Conservation (phyloP, 2,888 invertebrate species). For the Cryptophagus acutangulus region DNA sequence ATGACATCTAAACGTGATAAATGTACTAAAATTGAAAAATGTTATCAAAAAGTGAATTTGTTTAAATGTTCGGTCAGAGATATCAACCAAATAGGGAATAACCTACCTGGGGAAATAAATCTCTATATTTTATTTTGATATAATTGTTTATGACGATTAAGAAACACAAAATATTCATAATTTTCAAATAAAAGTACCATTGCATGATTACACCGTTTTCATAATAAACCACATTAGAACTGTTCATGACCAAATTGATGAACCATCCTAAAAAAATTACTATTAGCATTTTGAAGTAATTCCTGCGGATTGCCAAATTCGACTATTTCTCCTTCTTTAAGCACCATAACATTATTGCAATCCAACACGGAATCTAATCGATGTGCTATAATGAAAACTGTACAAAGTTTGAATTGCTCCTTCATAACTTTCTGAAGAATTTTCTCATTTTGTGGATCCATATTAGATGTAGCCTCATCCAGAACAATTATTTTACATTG, state of each 20-base stretch:
- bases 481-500: slow-evolving; percentile 41
- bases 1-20: too few species aligned
- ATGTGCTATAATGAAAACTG: slow-evolving; percentile 80
- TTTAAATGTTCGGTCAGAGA: too few species aligned
- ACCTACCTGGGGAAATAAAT: too few species aligned
- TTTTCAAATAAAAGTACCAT: slow-evolving; percentile 14
- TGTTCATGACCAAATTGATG: slow-evolving; percentile 44
- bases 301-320: slow-evolving; percentile 75
- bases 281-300: slow-evolving; percentile 55
- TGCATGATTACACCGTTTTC: too few species aligned
- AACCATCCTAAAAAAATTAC: slow-evolving; percentile 62
- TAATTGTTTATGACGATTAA: too few species aligned
- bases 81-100: too few species aligned
- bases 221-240: too few species aligned
- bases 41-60: too few species aligned
- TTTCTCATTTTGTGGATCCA: slow-evolving; percentile 73
- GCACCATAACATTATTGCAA: slow-evolving; percentile 73
- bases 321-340: slow-evolving; percentile 69
- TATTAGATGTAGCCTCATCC: slow-evolving; percentile 79
- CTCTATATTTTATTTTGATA: too few species aligned
- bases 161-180: background rate
- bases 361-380: slow-evolving; percentile 81
- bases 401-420: slow-evolving; percentile 66
- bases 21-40: too few species aligned
- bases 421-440: slow-evolving; percentile 72